Evolutionary conservation across 2,797 vertebrate species (phyloP), one percentile per base, ranked within the genome.

Genomic region (Lophotriccus pileatus): DNA sequence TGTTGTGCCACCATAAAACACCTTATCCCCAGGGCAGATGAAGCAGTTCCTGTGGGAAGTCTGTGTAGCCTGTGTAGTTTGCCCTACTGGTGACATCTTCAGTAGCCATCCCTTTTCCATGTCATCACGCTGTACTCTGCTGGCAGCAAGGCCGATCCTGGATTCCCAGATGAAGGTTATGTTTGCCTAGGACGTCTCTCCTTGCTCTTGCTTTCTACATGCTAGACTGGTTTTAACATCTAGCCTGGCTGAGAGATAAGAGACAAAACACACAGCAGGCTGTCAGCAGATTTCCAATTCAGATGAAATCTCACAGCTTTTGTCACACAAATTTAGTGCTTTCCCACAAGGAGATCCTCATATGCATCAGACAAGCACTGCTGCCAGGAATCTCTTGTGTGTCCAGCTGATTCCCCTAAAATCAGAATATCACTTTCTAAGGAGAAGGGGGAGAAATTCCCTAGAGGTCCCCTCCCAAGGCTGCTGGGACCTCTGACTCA

Each of bases 181-280:
- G 27, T 68, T 83, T 80, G 56, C 49, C 49, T 23, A 19, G 27
- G 22, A 50, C 64, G 43, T 17, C 55, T 47, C n/a, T 78, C 32
- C 39, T 24, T 0, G 0, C 70, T 92, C 55, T 58, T 75, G 62
- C 39, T 87, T 89, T 89, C 39, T n/a, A 28, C 56, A 19, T 49
- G 59, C 75, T 23, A 89, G 59, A 47, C 52, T 89, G 56, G 23
- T 79, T 94, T 82, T 79, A 84, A 50, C 2, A 3, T 60, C 20
- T 92, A 5, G 3, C 50, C 56, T 64, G 82, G 34, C 64, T 93
- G 89, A 70, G 14, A 89, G 70, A 52, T 37, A 30, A 34, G 25
- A 94, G 32, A 43, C 55, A 91, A 94, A 95, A 74, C 44, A 85
- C 64, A 53, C 13, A 93, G 87, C 75, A 75, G 49, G 56, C 75